Percentiles rank a stretch among this genome's conserved stretches.
Conservation (phyloP, 2,113 vertebrate species). For the Cyanoramphus novaezelandiae region DNA sequence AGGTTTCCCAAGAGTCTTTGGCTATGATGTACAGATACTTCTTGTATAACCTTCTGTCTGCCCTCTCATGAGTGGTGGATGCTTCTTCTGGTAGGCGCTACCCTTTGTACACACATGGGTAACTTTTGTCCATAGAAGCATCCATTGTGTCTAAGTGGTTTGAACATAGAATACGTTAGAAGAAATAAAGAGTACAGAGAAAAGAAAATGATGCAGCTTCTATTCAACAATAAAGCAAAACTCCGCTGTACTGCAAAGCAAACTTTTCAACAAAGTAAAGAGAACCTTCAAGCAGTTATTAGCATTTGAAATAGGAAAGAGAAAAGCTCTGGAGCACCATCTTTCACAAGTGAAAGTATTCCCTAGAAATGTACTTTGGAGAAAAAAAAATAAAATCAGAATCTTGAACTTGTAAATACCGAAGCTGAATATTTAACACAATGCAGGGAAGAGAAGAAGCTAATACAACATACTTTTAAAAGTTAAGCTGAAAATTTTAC, state of each 20-base stretch:
- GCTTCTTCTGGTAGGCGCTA: neutral
- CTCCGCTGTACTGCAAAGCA: neutral
- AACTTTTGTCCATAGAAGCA: neutral
- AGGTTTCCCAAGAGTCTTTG: neutral
- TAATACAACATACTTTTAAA: slow-evolving; percentile 10
- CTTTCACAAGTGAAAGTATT: neutral
- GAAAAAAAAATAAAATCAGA: neutral
- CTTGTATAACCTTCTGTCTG: neutral
- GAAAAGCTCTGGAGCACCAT: neutral
- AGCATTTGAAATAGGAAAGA: slow-evolving; percentile 44
- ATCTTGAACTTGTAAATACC: slow-evolving; percentile 34
- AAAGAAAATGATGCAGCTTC: neutral
- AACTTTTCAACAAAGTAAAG: slow-evolving; percentile 18
- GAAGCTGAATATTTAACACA: slow-evolving; percentile 57
- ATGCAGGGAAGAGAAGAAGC: neutral
- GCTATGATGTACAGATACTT: neutral
- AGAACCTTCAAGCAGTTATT: slow-evolving; percentile 7
- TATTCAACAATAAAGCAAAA: neutral
- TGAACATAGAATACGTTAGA: neutral
- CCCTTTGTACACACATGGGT: neutral
- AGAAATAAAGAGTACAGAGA: neutral
- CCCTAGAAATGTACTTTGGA: slow-evolving; percentile 48
- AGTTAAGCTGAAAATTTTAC: slow-evolving; percentile 45
- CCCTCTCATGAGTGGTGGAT: neutral
- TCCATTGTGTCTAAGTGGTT: neutral